Base-by-base conservation (phyloP, 2,113 vertebrate species). In the Laticauda colubrina region DNA sequence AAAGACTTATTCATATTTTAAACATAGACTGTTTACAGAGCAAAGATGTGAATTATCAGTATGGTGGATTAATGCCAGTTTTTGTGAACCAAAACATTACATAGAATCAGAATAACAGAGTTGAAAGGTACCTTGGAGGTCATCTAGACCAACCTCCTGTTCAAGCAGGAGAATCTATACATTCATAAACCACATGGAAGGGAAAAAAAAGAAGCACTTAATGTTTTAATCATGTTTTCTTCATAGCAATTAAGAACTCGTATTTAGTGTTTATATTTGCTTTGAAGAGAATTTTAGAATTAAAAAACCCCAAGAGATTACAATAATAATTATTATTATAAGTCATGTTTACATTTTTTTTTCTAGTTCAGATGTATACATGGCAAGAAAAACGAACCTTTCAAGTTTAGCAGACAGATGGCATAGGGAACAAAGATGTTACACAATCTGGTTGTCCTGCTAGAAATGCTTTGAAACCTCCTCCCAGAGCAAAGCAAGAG, bases 1-100 rank as follows among this genome's bases (percentile, higher is more conserved):
- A 94, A 95, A 81, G 53, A 43, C 93, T 95, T 85, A 90, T 93
- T 94, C 81, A 93, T 95, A 94, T 23, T 87, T 95, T 75, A 92
- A n/a, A 43, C 39, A 85, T 56, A 34, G 0, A 0, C 21, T 48
- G 8, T 43, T 69, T 39, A 51, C 34, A 69, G 53, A 39, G 75
- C 93, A 95, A 94, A 57, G 20, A 93, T 92, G 90, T 93, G 34
- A 94, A 89, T 59, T 96, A 59, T 94, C 92, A 96, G 64, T 89
- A 51, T 92, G n/a, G 91, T 85, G 87, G 64, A 95, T 95, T 94
- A 94, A 92, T 94, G 18, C 92, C 56, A 92, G n/a, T 91, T 54
- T 0, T 93, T 93, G 93, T 89, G 93, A 55, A 93, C 93, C 88
- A 89, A 55, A 93, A 23, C 93, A 93, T 95, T 96, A 85, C 45